Percentiles rank a stretch among this genome's conserved stretches.
phyloP scores from a whole-genome alignment of 2,888 invertebrate species.

The Malachius bipustulatus region DNA sequence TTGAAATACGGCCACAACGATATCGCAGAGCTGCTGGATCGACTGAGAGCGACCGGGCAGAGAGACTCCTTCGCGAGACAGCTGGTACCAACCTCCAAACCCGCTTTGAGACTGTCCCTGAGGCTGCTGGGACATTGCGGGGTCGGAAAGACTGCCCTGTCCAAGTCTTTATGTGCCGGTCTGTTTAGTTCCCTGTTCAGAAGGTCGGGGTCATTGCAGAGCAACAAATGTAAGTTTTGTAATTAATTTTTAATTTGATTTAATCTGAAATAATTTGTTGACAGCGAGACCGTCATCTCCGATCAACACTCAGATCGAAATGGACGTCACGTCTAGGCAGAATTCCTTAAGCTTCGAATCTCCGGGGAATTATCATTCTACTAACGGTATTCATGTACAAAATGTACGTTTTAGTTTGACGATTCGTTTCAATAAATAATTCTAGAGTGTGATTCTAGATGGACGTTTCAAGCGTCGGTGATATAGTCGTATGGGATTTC shows the following conservation, averaged over 20 bases:
- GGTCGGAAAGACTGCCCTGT: constrained; percentile 57
- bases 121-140: constrained; percentile 61
- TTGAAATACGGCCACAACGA: constrained; percentile 58
- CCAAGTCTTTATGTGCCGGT: constrained; percentile 54
- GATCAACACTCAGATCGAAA: constrained; percentile 43
- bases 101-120: constrained; percentile 50
- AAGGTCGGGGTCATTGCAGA: constrained; percentile 41
- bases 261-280: constrained; percentile 13
- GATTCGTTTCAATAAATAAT: neutral
- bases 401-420: constrained; percentile 35
- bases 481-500: constrained; percentile 61
- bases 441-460: constrained; percentile 31
- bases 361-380: constrained; percentile 43
- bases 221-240: constrained; percentile 33
- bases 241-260: neutral
- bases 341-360: constrained; percentile 47
- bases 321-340: constrained; percentile 47
- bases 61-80: constrained; percentile 40
- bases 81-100: constrained; percentile 46
- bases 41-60: constrained; percentile 46
- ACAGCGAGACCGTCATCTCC: constrained; percentile 40
- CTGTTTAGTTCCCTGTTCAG: constrained; percentile 54
- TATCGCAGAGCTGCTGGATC: constrained; percentile 54
- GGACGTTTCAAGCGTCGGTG: constrained; percentile 45
- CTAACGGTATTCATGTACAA: constrained; percentile 52